phyloP scores from a whole-genome alignment of 2,113 vertebrate genomes.

The Himantopus leucocephalus region DNA sequence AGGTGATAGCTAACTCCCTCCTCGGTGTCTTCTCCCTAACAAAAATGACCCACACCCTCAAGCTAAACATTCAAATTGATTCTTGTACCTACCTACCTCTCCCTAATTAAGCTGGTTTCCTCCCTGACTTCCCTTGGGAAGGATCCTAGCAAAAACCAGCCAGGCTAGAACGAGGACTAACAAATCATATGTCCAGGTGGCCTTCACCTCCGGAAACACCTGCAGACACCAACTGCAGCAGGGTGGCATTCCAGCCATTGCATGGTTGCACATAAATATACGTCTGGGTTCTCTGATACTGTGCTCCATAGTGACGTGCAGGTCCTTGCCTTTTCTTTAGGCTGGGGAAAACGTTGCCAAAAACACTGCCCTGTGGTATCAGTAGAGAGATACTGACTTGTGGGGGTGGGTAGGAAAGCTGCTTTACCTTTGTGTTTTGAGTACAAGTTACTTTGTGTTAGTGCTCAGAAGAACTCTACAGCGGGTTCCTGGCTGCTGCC shows the following conservation, averaged over 20 bases:
- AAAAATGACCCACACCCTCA: background rate
- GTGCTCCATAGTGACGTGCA: accelerated
- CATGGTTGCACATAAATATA: background rate
- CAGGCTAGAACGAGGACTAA: background rate
- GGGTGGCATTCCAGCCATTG: background rate
- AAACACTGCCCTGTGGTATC: background rate
- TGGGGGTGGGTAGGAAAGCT: background rate
- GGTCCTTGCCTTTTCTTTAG: background rate
- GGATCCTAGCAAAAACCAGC: background rate
- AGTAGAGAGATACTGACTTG: background rate
- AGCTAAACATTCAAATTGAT: background rate
- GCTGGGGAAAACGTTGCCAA: background rate
- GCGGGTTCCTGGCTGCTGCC: background rate
- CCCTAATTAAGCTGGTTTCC: background rate
- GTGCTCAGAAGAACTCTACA: background rate
- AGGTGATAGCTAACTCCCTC: background rate
- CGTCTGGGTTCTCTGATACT: background rate
- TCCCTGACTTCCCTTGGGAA: background rate
- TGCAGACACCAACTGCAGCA: background rate
- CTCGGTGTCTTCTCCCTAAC: background rate
- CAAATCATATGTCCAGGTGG: background rate
- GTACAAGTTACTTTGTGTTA: background rate
- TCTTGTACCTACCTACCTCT: background rate
- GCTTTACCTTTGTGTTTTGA: background rate
- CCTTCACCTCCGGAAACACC: background rate